Evolutionary conservation across 2,797 vertebrate genomes (phyloP), one percentile per base, ranked within the genome.

Genomic region (Sternarchorhynchus goeldii): DNA sequence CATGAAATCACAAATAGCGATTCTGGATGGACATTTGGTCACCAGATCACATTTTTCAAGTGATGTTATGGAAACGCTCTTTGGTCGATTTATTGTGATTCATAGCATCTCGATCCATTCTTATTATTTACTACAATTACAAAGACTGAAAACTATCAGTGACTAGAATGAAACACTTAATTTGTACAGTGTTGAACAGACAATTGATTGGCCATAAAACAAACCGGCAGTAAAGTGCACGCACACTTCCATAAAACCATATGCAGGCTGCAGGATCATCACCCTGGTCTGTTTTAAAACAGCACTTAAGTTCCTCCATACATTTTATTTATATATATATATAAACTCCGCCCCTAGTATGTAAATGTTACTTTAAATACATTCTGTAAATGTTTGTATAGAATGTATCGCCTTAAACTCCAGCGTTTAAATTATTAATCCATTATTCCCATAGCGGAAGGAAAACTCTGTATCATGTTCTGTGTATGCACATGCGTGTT

Each of bases 381-480:
- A 25, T 68, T 68, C 65, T 67, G 39, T 29, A 67, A 14, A 20
- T 21, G 45, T 17, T 68, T 67, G 45, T 50, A 50, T 41, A 45
- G 64, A 50, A 12, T 12, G 12, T 12, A 50, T 50, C 12, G 16
- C 45, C 8, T 50, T 50, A 50, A 50, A 50, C 45, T 50, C 45
- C 45, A 25, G 25, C 25, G 25, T 25, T 50, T 50, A 14, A 50
- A 50, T 12, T 50, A 50, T 68, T 17, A 68, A 50, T 45, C 21
- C 17, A 1, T 25, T 25, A 67, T 45, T 67, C 3, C 14, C 10
- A 50, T 12, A 12, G 64, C n/a, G 20, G 7, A 31, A 4, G 14
- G 3, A 2, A 20, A 45, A 2, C 5, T 10, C 4, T 16, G 1
- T 1, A 59, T 29, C 21, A 59, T 25, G 1, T 59, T 29, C 1